Percentiles rank a stretch among this genome's conserved stretches.
phyloP scores from a whole-genome alignment of 2,113 vertebrate species.

The Pristiophorus japonicus region DNA sequence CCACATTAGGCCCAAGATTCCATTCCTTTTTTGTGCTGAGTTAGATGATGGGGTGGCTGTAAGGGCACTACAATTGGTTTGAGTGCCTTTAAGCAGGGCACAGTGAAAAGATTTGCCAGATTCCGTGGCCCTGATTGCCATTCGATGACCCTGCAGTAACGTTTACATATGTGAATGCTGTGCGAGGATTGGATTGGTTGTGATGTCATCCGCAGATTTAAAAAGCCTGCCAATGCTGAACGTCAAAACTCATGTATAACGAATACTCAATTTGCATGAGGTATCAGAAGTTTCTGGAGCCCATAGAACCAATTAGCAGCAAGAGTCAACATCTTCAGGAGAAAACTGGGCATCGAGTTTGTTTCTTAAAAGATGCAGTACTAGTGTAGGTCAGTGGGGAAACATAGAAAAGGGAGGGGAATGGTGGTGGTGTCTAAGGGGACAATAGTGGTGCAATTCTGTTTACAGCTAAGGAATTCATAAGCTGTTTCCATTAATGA shows the following conservation, averaged over 20 bases:
- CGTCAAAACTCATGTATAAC: neutral
- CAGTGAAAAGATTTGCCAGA: neutral
- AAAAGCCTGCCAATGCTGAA: neutral
- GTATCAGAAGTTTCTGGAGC: neutral
- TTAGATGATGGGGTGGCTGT: neutral
- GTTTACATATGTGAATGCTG: neutral
- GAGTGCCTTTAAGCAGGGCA: neutral
- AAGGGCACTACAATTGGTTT: too few relatives aligned
- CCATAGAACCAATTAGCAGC: neutral
- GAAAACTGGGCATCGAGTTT: neutral
- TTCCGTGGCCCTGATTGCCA: neutral
- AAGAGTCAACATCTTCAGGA: conserved; percentile 8
- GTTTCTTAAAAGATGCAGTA: neutral
- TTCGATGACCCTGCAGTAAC: neutral
- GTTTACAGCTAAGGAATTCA: neutral
- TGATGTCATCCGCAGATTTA: neutral
- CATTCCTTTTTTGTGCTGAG: neutral
- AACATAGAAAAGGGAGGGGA: neutral
- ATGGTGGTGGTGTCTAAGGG: neutral
- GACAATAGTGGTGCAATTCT: neutral
- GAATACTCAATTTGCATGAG: neutral
- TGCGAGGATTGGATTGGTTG: neutral
- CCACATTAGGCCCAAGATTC: neutral
- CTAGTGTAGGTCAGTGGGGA: neutral
- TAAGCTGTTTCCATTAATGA: neutral